phyloP scores from a whole-genome alignment of 2,113 vertebrate species.

The Setophaga kirtlandii region DNA sequence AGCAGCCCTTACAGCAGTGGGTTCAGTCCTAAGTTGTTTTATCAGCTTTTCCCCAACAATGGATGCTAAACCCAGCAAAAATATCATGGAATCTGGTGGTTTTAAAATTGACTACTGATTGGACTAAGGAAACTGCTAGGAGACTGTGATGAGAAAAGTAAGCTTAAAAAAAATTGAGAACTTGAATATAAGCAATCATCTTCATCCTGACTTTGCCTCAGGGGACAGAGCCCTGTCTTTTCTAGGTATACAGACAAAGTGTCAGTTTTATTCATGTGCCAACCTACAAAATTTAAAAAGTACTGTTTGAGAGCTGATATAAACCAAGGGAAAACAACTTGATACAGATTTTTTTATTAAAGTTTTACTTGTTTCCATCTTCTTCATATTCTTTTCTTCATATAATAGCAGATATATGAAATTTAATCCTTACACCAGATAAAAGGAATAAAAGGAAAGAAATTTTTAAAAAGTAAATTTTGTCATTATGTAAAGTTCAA shows the following conservation, averaged over 20 bases:
- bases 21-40: background rate
- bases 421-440: background rate
- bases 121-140: background rate
- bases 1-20: background rate
- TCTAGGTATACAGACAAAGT: background rate
- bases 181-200: background rate
- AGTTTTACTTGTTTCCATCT: background rate
- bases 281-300: background rate
- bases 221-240: background rate
- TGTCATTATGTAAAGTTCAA: background rate
- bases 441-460: background rate
- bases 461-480: background rate
- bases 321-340: background rate
- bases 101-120: background rate
- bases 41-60: background rate
- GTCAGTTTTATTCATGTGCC: background rate
- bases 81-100: background rate
- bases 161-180: background rate
- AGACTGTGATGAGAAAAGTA: background rate
- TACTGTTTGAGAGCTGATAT: background rate
- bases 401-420: background rate
- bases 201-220: background rate
- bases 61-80: background rate
- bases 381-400: background rate
- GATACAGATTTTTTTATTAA: background rate